A percentile compares a stretch with the other conserved stretches of the same genome.
These are phyloP conservation scores for Salpingus planirostris DNA, from an alignment of 2,888 invertebrate genomes.

Conservation along the genomic window DNA sequence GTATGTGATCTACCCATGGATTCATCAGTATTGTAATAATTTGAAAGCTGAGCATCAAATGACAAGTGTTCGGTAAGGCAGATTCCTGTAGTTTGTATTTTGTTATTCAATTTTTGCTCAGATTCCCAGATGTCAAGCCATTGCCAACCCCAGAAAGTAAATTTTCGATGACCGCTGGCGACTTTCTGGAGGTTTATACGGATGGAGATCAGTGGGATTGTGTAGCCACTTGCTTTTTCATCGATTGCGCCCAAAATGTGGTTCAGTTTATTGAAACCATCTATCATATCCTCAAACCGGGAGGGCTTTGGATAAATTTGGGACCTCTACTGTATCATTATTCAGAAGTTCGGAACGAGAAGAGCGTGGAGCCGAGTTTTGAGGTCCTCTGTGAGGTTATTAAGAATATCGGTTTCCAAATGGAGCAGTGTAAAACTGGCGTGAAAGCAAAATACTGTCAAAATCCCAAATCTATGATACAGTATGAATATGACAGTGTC, in stretches of 20 bases:
- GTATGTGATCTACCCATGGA: slow-evolving; percentile 85
- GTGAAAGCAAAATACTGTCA: slow-evolving; percentile 86
- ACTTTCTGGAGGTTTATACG: slow-evolving; percentile 85
- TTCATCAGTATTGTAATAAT: slow-evolving; percentile 91
- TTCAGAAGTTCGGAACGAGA: slow-evolving; percentile 77
- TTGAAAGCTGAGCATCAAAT: slow-evolving; percentile 73
- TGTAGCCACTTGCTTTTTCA: slow-evolving; percentile 94
- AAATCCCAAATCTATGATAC: slow-evolving; percentile 86
- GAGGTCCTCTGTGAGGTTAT: slow-evolving; percentile 62
- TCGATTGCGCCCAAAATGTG: slow-evolving; percentile 96
- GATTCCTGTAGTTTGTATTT: too few species aligned
- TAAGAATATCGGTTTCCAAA: slow-evolving; percentile 70
- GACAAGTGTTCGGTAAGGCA: slow-evolving; percentile 49
- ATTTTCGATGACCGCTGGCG: slow-evolving; percentile 96
- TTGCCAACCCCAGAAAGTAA: slow-evolving; percentile 53
- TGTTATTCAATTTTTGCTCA: slow-evolving; percentile 16
- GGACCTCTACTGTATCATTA: slow-evolving; percentile 89
- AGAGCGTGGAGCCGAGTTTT: slow-evolving; percentile 90
- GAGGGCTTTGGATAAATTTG: slow-evolving; percentile 81
- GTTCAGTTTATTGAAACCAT: slow-evolving; percentile 92
- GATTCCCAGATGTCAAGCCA: slow-evolving; percentile 85
- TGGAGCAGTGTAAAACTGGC: slow-evolving; percentile 70
- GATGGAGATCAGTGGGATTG: slow-evolving; percentile 74
- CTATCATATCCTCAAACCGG: slow-evolving; percentile 80
- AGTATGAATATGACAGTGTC: slow-evolving; percentile 84